Evolutionary conservation across 2,797 vertebrate genomes (phyloP).

Genomic region (Choloepus didactylus): DNA sequence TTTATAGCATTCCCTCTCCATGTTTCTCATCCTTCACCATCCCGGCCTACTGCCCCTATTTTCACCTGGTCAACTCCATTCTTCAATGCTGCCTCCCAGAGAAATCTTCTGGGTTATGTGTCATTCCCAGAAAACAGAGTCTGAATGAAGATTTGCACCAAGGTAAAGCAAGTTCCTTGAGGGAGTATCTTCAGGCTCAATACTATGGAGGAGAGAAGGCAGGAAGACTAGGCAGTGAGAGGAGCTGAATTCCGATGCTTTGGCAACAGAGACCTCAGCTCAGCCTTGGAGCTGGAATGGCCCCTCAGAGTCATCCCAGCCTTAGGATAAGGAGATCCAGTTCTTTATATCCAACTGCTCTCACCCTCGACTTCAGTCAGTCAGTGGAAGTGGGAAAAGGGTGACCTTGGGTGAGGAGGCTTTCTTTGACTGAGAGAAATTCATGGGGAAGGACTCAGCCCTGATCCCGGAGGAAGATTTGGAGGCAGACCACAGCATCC

Average conservation of each 20-base stretch:
- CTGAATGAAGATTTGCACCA: neutral
- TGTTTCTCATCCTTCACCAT: neutral
- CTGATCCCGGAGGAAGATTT: neutral
- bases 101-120: neutral
- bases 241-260: neutral
- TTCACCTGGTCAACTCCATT: neutral
- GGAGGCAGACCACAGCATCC: neutral
- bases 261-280: neutral
- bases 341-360: neutral
- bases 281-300: too few species aligned
- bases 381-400: neutral
- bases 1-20: neutral
- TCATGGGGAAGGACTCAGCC: neutral
- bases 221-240: neutral
- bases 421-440: neutral
- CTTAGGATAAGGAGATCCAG: neutral
- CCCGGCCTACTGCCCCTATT: neutral
- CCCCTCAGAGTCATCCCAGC: neutral
- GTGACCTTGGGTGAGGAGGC: neutral
- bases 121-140: neutral
- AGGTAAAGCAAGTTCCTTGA: neutral
- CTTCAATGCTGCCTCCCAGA: neutral
- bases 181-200: neutral
- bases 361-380: neutral
- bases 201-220: too few species aligned